Evolutionary conservation across 2,797 vertebrate genomes (phyloP).

Genomic region (Danio choprae): DNA sequence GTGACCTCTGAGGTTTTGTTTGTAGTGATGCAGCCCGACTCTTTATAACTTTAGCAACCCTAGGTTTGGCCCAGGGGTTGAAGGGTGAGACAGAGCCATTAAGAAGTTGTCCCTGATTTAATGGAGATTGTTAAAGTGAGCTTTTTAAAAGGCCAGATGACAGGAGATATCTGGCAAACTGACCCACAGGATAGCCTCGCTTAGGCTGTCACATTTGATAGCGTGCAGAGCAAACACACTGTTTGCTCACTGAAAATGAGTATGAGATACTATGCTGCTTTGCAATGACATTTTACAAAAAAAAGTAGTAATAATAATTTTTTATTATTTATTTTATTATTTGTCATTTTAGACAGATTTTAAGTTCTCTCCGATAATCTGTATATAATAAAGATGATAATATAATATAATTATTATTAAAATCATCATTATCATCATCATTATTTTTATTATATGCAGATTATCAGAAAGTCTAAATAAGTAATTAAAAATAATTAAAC

Average conservation of each 20-base stretch:
- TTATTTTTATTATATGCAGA: too few species aligned
- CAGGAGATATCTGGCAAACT: conserved; percentile 35
- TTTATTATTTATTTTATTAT: too few species aligned
- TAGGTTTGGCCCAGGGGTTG: conserved; percentile 37
- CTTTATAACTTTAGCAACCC: conserved; percentile 43
- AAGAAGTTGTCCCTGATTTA: conserved; percentile 50
- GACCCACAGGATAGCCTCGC: conserved; percentile 43
- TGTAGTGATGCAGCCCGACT: conserved; percentile 45
- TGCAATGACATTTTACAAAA: not conserved
- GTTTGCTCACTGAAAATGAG: conserved; percentile 9
- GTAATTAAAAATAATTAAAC: too few species aligned
- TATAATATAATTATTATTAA: too few species aligned
- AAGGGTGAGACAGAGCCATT: conserved; percentile 48
- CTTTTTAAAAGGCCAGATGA: conserved; percentile 34
- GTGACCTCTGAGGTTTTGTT: conserved; percentile 46
- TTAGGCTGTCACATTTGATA: conserved; percentile 46
- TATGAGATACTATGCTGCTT: conserved; percentile 16
- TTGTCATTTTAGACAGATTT: too few species aligned
- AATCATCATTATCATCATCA: too few species aligned
- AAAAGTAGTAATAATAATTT: too few species aligned
- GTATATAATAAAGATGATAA: too few species aligned
- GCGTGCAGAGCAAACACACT: conserved; percentile 5
- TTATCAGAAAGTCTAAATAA: too few species aligned
- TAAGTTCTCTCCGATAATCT: too few species aligned
- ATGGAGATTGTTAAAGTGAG: conserved; percentile 53